Percentiles rank a stretch among this genome's conserved stretches.
These are phyloP conservation scores for Sebastes itinus DNA, from an alignment of 2,797 vertebrate species.

Conservation along the genomic window DNA sequence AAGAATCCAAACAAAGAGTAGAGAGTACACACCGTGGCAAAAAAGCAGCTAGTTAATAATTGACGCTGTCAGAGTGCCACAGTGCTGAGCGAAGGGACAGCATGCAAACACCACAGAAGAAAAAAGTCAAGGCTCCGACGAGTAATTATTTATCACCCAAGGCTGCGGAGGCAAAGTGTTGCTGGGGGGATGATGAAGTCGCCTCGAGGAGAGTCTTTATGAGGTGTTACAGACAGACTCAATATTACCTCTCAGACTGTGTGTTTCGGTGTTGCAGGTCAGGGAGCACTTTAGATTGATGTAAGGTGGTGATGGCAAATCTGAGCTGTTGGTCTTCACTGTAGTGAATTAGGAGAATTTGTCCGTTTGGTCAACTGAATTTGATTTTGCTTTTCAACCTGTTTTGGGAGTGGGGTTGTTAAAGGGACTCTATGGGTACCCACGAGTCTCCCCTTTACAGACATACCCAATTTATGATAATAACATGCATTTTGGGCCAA, in stretches of 20 bases:
- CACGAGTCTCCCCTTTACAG: no score
- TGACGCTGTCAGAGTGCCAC: conserved; percentile 67
- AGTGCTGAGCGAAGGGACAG: conserved; percentile 64
- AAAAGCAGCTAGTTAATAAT: conserved; percentile 76
- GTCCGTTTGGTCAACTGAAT: conserved; percentile 20
- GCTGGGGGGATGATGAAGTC: conserved; percentile 40
- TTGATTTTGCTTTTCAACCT: conserved; percentile 22
- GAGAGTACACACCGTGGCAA: conserved; percentile 55
- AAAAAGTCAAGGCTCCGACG: conserved; percentile 62
- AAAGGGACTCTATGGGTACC: no score
- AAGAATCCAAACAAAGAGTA: conserved; percentile 23
- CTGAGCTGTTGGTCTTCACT: conserved; percentile 1
- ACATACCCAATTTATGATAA: no score
- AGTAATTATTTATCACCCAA: conserved; percentile 83
- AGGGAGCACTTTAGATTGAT: neutral
- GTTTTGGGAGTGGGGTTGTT: conserved; percentile 7
- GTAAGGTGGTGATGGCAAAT: conserved; percentile 27
- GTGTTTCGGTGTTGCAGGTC: conserved; percentile 42
- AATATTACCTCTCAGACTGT: conserved; percentile 31
- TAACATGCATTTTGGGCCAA: no score
- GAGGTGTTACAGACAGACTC: conserved; percentile 52
- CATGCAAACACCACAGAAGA: conserved; percentile 68
- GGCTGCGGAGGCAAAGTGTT: conserved; percentile 47
- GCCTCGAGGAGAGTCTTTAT: conserved; percentile 12
- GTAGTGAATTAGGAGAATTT: neutral